These are phyloP conservation scores for Lethenteron camtschaticum DNA, from an alignment of 2,113 vertebrate genomes.

Conservation along the genomic window DNA sequence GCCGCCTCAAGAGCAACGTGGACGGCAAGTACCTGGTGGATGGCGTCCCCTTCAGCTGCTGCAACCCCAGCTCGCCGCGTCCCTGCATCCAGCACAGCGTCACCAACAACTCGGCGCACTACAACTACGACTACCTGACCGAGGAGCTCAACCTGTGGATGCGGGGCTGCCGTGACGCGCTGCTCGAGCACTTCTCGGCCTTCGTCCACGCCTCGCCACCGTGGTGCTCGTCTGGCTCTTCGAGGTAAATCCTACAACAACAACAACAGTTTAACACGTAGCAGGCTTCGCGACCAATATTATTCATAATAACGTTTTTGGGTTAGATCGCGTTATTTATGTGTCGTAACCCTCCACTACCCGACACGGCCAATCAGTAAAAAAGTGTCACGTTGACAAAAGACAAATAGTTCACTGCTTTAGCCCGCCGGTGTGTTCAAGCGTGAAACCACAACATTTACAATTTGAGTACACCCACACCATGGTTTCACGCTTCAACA, in stretches of 20 bases:
- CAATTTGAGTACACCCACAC: no score
- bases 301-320: not conserved
- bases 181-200: constrained; percentile 55
- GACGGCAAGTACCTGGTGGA: constrained; percentile 79
- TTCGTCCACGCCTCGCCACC: constrained; percentile 51
- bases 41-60: constrained; percentile 88
- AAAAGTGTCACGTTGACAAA: no score
- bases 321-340: no score
- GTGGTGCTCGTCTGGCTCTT: constrained; percentile 37
- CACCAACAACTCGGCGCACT: constrained; percentile 85
- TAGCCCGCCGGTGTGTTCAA: no score
- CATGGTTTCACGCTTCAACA: no score
- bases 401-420: no score
- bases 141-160: constrained; percentile 90
- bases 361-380: no score
- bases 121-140: constrained; percentile 73
- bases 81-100: constrained; percentile 92
- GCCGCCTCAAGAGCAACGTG: constrained; percentile 80
- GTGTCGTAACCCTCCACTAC: no score
- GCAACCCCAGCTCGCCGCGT: constrained; percentile 70
- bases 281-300: no score
- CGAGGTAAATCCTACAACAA: constrained; percentile 34
- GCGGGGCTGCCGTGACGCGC: constrained; percentile 46
- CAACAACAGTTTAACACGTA: no score
- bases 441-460: no score